Conservation (phyloP, 2,797 vertebrate genomes). For the Fringilla coelebs region DNA sequence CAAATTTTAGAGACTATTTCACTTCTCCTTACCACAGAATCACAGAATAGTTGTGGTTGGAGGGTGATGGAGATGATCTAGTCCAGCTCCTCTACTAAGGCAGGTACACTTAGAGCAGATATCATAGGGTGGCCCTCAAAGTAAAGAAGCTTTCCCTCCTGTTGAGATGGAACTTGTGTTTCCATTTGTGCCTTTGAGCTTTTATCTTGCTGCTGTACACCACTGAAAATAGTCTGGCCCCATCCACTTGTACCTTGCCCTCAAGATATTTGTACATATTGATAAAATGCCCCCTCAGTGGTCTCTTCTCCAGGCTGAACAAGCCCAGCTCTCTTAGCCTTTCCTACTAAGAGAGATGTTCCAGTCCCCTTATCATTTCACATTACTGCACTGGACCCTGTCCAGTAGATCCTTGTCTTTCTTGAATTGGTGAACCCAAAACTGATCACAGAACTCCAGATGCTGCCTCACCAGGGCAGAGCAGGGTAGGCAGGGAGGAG, state of each 20-base stretch:
- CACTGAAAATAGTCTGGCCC: background rate
- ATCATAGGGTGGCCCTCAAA: background rate
- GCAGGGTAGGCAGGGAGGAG: background rate
- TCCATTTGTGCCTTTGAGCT: background rate
- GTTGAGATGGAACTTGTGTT: background rate
- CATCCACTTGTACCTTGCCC: background rate
- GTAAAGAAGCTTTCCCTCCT: background rate
- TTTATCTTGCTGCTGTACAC: background rate
- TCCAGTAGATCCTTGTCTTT: background rate
- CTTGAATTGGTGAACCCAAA: rapidly evolving
- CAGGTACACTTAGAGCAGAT: background rate
- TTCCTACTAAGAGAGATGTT: background rate
- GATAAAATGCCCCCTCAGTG: background rate
- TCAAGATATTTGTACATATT: background rate
- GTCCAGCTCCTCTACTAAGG: background rate
- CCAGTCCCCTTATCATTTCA: background rate
- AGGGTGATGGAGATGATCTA: background rate
- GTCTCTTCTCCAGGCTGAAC: background rate
- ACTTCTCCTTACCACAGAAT: background rate
- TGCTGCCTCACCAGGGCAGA: background rate
- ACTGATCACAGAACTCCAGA: background rate
- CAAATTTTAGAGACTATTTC: background rate
- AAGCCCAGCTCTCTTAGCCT: background rate
- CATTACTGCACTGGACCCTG: background rate
- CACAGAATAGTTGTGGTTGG: background rate